Evolutionary conservation across 1,140 invertebrate species (phyloP).

Genomic region (Drosophila parabipectinata): DNA sequence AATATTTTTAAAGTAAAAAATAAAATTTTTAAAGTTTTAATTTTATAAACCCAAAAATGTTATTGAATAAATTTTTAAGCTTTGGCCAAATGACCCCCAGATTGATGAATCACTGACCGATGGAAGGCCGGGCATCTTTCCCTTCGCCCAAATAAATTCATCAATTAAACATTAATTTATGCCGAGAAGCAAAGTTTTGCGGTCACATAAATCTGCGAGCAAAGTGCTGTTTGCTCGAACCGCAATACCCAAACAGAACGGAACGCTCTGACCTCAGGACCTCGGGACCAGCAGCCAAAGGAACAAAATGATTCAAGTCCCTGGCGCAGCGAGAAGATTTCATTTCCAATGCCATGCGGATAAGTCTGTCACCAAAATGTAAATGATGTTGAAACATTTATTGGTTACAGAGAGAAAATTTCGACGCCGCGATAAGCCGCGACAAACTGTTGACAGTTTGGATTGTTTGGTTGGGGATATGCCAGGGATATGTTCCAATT

Average conservation of each 20-base stretch:
- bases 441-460: constrained; percentile 54
- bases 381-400: constrained; percentile 73
- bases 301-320: constrained; percentile 59
- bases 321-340: constrained; percentile 33
- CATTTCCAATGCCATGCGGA: constrained; percentile 49
- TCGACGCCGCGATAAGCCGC: constrained; percentile 32
- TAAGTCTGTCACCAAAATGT: constrained; percentile 58
- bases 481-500: constrained; percentile 35
- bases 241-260: constrained; percentile 34
- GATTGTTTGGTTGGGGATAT: constrained; percentile 34
- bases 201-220: constrained; percentile 73
- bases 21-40: background rate
- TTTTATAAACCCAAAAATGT: background rate
- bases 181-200: constrained; percentile 66
- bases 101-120: constrained; percentile 24
- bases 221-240: constrained; percentile 45
- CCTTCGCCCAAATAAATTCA: constrained; percentile 58
- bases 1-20: too few species aligned
- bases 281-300: constrained; percentile 8
- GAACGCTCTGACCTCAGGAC: constrained; percentile 23
- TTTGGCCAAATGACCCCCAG: background rate
- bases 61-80: constrained; percentile 1
- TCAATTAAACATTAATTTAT: constrained; percentile 77
- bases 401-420: constrained; percentile 56
- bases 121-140: constrained; percentile 17